phyloP scores from a whole-genome alignment of 2,797 vertebrate species.

The Gymnothorax reevesii region DNA sequence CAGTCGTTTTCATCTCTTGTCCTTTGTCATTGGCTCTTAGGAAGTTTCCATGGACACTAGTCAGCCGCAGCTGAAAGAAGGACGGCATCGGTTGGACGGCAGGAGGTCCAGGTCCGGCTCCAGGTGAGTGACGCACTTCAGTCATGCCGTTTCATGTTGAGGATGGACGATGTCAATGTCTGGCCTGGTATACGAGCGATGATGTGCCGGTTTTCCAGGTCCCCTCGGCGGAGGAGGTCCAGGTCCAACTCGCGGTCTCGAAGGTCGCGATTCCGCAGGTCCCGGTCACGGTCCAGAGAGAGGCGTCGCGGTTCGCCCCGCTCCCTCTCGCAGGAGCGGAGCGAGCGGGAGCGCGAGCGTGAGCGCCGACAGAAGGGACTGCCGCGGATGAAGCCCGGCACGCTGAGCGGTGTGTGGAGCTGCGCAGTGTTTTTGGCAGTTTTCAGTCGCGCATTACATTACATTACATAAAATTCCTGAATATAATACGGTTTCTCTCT shows the following conservation, averaged over 20 bases:
- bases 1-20: neutral
- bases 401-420: slow-evolving; percentile 82
- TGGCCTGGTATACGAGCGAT: neutral
- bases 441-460: neutral
- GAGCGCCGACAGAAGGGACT: slow-evolving; percentile 92
- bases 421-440: neutral
- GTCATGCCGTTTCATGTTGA: neutral
- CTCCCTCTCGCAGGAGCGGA: slow-evolving; percentile 88
- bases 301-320: slow-evolving; percentile 88
- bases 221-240: slow-evolving; percentile 92
- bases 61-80: slow-evolving; percentile 75
- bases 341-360: slow-evolving; percentile 88
- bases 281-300: slow-evolving; percentile 90
- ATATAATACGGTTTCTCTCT: too few relatives aligned
- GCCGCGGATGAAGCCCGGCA: slow-evolving; percentile 83
- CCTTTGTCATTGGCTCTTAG: slow-evolving; percentile 43
- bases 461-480: too few relatives aligned
- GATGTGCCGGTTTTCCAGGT: slow-evolving; percentile 67
- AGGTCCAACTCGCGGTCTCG: slow-evolving; percentile 89
- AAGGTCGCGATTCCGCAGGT: slow-evolving; percentile 87
- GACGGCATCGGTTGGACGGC: slow-evolving; percentile 76
- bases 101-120: slow-evolving; percentile 88
- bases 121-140: slow-evolving; percentile 66
- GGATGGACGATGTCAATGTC: neutral
- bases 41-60: slow-evolving; percentile 77